These are phyloP conservation scores for Chionomys nivalis DNA, from an alignment of 2,113 vertebrate genomes.

Conservation along the genomic window DNA sequence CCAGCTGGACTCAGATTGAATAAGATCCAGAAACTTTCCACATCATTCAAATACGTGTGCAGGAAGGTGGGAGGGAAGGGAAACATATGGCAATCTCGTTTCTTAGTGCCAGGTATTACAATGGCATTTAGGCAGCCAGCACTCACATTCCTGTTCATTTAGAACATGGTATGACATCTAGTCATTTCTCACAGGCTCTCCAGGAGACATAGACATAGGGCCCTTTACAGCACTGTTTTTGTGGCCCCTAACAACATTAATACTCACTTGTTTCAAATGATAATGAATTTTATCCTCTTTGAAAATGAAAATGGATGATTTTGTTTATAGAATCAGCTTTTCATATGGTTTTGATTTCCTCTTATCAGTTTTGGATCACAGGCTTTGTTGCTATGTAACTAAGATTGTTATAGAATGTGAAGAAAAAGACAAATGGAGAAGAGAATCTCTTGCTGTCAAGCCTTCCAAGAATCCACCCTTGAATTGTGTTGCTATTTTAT, in stretches of 20 bases:
- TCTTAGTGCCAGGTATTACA: conserved; percentile 59
- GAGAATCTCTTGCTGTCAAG: background rate
- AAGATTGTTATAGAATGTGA: background rate
- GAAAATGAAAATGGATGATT: background rate
- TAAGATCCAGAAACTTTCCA: conserved; percentile 48
- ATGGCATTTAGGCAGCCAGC: conserved; percentile 43
- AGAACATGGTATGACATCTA: conserved; percentile 5
- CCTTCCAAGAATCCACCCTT: background rate
- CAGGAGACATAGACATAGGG: background rate
- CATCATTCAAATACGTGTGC: conserved; percentile 42
- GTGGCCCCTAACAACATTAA: background rate
- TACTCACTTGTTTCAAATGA: background rate
- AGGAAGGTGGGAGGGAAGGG: conserved; percentile 54
- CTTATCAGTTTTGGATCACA: conserved; percentile 21
- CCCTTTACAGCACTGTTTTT: background rate
- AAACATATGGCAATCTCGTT: conserved; percentile 47
- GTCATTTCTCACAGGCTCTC: background rate
- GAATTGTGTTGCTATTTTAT: conserved; percentile 16
- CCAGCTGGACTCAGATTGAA: conserved; percentile 47
- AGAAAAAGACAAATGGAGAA: background rate
- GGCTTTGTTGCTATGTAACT: background rate
- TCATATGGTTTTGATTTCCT: conserved; percentile 1
- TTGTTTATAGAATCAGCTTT: conserved; percentile 19
- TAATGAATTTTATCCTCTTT: background rate
- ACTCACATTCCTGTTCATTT: background rate